Percentiles rank a stretch among this genome's conserved stretches.
These are phyloP conservation scores for Ptyas mucosa DNA, from an alignment of 2,113 vertebrate species.

Conservation along the genomic window DNA sequence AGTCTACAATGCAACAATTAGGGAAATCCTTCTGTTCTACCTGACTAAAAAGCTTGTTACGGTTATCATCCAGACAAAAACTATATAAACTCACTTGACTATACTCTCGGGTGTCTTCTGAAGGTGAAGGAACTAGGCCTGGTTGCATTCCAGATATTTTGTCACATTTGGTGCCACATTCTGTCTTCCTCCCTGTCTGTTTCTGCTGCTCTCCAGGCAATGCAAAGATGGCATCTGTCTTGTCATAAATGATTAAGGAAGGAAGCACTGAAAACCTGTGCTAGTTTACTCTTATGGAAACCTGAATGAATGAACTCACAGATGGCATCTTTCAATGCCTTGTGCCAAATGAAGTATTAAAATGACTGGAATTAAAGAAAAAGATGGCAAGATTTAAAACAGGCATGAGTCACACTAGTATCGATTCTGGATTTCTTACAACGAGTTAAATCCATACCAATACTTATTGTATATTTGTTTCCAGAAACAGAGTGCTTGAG, in stretches of 20 bases:
- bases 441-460: background rate
- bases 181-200: background rate
- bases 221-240: background rate
- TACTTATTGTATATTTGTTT: background rate
- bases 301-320: background rate
- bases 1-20: background rate
- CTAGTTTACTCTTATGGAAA: background rate
- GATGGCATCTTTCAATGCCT: background rate
- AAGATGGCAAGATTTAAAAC: background rate
- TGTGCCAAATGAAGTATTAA: background rate
- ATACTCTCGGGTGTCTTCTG: background rate
- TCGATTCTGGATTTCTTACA: background rate
- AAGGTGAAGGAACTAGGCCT: background rate
- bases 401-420: background rate
- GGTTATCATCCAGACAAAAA: background rate
- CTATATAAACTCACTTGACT: background rate
- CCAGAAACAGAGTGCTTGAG: background rate
- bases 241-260: slow-evolving; percentile 12
- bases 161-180: background rate
- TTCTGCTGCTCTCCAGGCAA: background rate
- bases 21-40: background rate
- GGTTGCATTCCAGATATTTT: background rate
- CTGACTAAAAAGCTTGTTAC: background rate
- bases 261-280: background rate
- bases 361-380: background rate